These are phyloP conservation scores for Lates calcarifer DNA, from an alignment of 2,113 vertebrate species.

Conservation along the genomic window DNA sequence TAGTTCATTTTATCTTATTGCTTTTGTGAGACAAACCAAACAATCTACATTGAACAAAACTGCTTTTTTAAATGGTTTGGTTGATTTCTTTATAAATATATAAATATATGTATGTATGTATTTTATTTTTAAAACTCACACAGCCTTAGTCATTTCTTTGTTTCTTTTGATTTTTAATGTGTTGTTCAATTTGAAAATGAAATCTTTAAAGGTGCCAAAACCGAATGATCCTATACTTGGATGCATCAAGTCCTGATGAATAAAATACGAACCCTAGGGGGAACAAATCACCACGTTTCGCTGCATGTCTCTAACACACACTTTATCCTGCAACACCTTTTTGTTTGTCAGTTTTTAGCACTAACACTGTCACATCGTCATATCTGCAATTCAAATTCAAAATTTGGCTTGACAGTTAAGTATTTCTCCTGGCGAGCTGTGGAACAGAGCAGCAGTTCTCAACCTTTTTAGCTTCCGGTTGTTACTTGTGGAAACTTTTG, in stretches of 20 bases:
- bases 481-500: too few species aligned
- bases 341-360: conserved; percentile 2
- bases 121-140: conserved; percentile 84
- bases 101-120: conserved; percentile 77
- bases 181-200: conserved; percentile 84
- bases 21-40: conserved; percentile 82
- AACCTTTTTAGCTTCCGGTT: background rate
- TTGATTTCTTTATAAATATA: conserved; percentile 82
- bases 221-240: conserved; percentile 86
- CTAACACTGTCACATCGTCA: conserved; percentile 7
- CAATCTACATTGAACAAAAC: conserved; percentile 77
- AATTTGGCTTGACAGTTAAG: background rate
- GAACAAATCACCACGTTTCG: conserved; percentile 76
- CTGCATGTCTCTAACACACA: conserved; percentile 64
- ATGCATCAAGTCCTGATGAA: conserved; percentile 87
- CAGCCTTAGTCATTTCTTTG: conserved; percentile 84
- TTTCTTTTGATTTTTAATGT: conserved; percentile 80
- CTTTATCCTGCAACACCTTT: conserved; percentile 3
- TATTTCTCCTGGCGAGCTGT: background rate
- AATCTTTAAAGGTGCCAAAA: conserved; percentile 89
- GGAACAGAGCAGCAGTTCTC: background rate
- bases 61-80: conserved; percentile 79
- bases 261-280: conserved; percentile 85
- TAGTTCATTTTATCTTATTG: conserved; percentile 71
- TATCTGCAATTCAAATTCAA: background rate